Evolutionary conservation across 2,797 vertebrate species (phyloP), one percentile per base, ranked within the genome.

Genomic region (Eospalax fontanierii): DNA sequence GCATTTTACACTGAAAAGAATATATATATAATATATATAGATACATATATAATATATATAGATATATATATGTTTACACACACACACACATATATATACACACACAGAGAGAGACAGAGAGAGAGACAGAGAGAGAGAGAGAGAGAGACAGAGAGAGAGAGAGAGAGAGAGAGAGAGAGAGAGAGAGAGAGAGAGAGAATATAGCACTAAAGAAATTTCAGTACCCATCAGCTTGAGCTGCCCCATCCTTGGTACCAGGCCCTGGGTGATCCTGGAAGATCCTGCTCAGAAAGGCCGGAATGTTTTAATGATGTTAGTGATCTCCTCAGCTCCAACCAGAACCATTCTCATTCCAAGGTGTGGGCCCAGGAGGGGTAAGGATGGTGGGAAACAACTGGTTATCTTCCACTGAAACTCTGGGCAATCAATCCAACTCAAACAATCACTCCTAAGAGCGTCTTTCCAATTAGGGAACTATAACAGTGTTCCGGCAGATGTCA

Each of bases 401-500:
- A 28, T 81, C 73, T 28, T 91, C 30, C 68, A 95, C 43, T 35
- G 84, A 81, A 88, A 87, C 73, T 89, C 85, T 21, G 94, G 54
- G 84, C 76, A 89, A 94, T 88, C 65, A 91, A 63, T 76, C 86
- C 75, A 83, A 88, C 73, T 82, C 87, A 76, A 89, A 89, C 83
- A 95, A 94, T 81, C 75, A 84, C 71, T 87, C 38, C 30, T 46
- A 54, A 88, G 71, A 68, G 86, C 78, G 94, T 87, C 81, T 61
- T 87, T 95, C 79, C 78, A 91, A 88, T 12, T 54, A 87, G 68
- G 84, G 88, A 79, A 93, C 87, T 63, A 75, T 10, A 68, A 87
- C 43, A 66, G 28, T 79, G 50, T 87, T 82, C 4, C 87, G 66
- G 84, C 80, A 94, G 95, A 82, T 71, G 46, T 92, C 78, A 43